Conservation (phyloP, 2,113 vertebrate genomes). For the Myotis yumanensis region DNA sequence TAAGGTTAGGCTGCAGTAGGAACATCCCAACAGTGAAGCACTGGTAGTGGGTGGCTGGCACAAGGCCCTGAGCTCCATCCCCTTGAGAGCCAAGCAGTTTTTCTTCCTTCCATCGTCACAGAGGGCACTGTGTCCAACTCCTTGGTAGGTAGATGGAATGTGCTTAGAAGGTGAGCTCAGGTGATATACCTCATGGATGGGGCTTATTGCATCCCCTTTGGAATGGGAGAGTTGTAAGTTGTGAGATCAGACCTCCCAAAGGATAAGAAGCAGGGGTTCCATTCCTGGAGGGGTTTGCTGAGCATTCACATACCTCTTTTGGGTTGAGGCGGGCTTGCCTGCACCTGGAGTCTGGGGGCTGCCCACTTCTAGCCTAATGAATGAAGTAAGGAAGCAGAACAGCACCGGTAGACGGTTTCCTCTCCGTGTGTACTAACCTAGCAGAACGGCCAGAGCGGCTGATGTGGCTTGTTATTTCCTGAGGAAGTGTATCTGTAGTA, state of each 20-base stretch:
- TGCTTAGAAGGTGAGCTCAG: conserved; percentile 28
- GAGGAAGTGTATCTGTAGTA: not conserved
- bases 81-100: not conserved
- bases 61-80: not conserved
- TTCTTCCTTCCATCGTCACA: conserved; percentile 33
- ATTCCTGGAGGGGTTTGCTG: not conserved
- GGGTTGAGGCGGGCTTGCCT: not conserved
- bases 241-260: not conserved
- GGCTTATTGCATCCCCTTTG: not conserved
- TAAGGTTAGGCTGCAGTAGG: not conserved
- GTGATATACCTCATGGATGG: not conserved
- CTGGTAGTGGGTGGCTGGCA: not conserved
- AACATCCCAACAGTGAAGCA: not conserved
- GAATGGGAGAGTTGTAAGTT: not conserved
- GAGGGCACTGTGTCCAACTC: not conserved
- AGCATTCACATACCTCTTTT: not conserved
- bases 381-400: not conserved
- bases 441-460: not conserved
- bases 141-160: not conserved
- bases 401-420: not conserved
- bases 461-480: not conserved
- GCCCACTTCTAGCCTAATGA: not conserved
- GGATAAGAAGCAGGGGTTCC: not conserved
- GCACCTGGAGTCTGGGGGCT: not conserved
- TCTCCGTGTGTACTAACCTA: not conserved